phyloP scores from a whole-genome alignment of 2,888 invertebrate species.

The Tenthredo amoena region DNA sequence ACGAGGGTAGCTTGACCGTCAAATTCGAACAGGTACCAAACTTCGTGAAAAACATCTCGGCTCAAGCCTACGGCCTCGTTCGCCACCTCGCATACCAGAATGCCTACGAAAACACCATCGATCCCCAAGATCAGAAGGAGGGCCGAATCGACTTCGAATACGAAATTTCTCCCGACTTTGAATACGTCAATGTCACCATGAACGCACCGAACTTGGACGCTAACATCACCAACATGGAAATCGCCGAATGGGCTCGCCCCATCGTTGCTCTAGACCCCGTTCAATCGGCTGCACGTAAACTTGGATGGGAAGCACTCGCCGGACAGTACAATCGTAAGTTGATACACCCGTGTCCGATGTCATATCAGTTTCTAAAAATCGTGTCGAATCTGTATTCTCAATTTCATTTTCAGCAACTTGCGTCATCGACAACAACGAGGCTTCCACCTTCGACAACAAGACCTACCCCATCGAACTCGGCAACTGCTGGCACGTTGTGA shows the following conservation, averaged over 20 bases:
- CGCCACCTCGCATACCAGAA: constrained; percentile 24
- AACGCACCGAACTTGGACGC: constrained; percentile 38
- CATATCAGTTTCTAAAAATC: neutral
- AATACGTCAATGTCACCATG: constrained; percentile 31
- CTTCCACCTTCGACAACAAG: constrained; percentile 84
- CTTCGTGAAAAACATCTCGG: constrained; percentile 15
- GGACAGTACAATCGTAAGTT: constrained; percentile 48
- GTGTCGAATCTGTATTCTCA: constrained; percentile 14
- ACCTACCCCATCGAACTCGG: constrained; percentile 80
- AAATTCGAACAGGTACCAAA: constrained; percentile 2
- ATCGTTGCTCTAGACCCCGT: constrained; percentile 23
- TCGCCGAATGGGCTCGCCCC: constrained; percentile 21
- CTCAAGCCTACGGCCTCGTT: constrained; percentile 19
- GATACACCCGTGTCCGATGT: neutral
- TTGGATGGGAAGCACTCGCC: constrained; percentile 35
- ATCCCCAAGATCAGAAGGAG: constrained; percentile 16
- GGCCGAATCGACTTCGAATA: constrained; percentile 44
- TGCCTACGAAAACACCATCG: constrained; percentile 36
- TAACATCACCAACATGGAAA: constrained; percentile 37
- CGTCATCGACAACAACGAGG: constrained; percentile 81
- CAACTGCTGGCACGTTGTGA: constrained; percentile 83
- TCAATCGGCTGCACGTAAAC: constrained; percentile 17
- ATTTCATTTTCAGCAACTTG: constrained; percentile 81
- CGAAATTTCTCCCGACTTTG: constrained; percentile 29
- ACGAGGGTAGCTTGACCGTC: constrained; percentile 23